Evolutionary conservation across 2,797 vertebrate genomes (phyloP).

Genomic region (Enteromius radiatus): DNA sequence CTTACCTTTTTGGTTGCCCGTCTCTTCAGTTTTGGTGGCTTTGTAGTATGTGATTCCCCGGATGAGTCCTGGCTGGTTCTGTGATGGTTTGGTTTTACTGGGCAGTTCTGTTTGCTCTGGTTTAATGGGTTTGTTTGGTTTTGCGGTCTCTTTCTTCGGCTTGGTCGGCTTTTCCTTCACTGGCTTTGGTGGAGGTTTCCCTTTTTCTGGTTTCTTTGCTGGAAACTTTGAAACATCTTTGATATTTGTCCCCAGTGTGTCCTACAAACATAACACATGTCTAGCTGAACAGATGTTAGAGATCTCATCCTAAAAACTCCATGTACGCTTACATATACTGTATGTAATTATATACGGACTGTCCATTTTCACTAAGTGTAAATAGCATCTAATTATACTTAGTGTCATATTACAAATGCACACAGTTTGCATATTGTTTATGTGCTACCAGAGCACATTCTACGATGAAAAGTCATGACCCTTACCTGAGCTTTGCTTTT

Average conservation of each 20-base stretch:
- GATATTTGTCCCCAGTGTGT: constrained; percentile 76
- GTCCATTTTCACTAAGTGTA: background rate
- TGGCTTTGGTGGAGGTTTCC: constrained; percentile 66
- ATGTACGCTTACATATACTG: background rate
- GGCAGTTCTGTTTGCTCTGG: constrained; percentile 72
- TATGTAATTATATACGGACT: background rate
- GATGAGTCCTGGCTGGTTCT: constrained; percentile 84
- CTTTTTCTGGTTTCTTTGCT: constrained; percentile 79
- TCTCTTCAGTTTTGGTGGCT: constrained; percentile 74
- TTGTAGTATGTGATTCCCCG: constrained; percentile 96
- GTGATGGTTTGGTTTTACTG: constrained; percentile 76
- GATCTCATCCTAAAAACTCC: background rate
- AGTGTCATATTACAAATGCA: background rate
- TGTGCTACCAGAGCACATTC: background rate
- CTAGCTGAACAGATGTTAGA: constrained; percentile 9
- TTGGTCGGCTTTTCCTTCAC: constrained; percentile 87
- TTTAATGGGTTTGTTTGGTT: constrained; percentile 61
- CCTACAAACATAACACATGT: constrained; percentile 74
- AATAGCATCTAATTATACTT: background rate
- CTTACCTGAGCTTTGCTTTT: constrained; percentile 87
- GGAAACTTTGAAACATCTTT: constrained; percentile 77
- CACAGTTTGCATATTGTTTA: background rate
- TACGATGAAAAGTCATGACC: background rate
- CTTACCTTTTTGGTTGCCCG: constrained; percentile 3
- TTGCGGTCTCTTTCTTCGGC: constrained; percentile 82